phyloP scores from a whole-genome alignment of 2,888 invertebrate genomes.

The Anarsia innoxiella region DNA sequence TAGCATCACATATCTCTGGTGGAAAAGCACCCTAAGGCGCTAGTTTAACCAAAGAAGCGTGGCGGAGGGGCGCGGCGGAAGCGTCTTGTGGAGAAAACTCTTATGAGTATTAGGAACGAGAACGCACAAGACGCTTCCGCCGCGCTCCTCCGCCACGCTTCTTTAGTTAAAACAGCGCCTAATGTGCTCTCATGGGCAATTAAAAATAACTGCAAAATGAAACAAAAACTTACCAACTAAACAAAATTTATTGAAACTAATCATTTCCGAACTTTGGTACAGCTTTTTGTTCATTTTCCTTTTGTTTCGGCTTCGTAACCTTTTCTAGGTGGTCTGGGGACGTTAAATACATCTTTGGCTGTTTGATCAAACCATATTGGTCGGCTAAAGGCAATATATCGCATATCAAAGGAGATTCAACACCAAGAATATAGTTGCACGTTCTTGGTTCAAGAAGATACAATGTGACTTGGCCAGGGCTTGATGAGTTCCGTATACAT shows the following conservation, averaged over 20 bases:
- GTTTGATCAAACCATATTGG: slow-evolving; percentile 80
- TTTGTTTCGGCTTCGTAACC: slow-evolving; percentile 20
- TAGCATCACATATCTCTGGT: no score
- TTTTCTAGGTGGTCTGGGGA: slow-evolving; percentile 28
- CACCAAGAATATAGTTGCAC: slow-evolving; percentile 96
- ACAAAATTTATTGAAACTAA: slow-evolving; percentile 25
- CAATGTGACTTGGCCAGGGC: slow-evolving; percentile 88
- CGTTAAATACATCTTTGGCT: slow-evolving; percentile 25
- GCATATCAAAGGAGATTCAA: slow-evolving; percentile 94
- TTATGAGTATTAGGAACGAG: no score
- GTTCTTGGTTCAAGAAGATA: slow-evolving; percentile 93
- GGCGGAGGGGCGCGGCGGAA: no score
- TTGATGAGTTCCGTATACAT: slow-evolving; percentile 81
- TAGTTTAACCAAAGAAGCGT: no score
- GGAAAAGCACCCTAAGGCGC: no score
- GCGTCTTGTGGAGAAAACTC: no score
- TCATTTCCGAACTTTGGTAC: slow-evolving; percentile 43
- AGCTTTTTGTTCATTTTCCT: slow-evolving; percentile 26
- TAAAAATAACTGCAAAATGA: no score
- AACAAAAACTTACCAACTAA: slow-evolving; percentile 4
- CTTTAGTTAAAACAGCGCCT: no score
- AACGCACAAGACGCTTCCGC: no score
- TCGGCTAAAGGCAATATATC: slow-evolving; percentile 88
- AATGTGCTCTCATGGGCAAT: no score
- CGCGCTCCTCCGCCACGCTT: no score